These are phyloP conservation scores for Diabrotica balteata DNA, from an alignment of 2,888 invertebrate genomes.

Conservation along the genomic window DNA sequence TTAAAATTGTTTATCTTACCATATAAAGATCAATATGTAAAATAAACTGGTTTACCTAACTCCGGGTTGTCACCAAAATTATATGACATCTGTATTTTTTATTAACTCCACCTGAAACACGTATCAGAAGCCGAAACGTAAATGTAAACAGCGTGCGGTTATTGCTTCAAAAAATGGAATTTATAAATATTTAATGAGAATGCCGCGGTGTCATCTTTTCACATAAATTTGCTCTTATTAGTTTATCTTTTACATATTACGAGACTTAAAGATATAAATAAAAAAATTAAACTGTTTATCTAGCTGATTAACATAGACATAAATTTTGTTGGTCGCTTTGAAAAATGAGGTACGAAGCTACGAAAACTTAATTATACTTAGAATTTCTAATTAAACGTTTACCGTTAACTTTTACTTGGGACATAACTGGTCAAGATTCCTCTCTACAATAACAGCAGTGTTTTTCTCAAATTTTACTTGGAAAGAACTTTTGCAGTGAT, in stretches of 20 bases:
- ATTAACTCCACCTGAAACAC: neutral
- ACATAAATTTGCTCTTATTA: constrained; percentile 17
- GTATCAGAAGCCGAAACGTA: constrained; percentile 2
- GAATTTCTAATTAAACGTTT: too few relatives aligned
- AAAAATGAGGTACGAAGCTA: constrained; percentile 1
- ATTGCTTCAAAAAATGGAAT: constrained; percentile 5
- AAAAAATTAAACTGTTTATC: neutral
- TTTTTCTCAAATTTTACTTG: too few relatives aligned
- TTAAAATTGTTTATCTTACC: neutral
- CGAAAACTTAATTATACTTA: too few relatives aligned
- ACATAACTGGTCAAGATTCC: too few relatives aligned
- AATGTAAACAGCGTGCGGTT: constrained; percentile 1
- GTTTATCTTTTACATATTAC: constrained; percentile 3
- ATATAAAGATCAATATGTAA: too few relatives aligned
- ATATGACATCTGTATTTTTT: neutral
- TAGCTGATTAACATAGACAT: constrained; percentile 1
- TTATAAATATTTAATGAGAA: constrained; percentile 16
- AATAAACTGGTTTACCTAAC: too few relatives aligned
- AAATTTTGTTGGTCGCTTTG: neutral
- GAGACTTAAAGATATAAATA: constrained; percentile 9
- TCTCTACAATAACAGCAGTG: too few relatives aligned
- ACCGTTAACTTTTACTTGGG: too few relatives aligned
- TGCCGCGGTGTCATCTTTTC: constrained; percentile 5
- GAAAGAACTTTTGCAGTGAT: too few relatives aligned
- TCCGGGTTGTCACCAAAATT: neutral